Evolutionary conservation across 2,797 vertebrate genomes (phyloP).

Genomic region (Chaetodon trifasciatus): DNA sequence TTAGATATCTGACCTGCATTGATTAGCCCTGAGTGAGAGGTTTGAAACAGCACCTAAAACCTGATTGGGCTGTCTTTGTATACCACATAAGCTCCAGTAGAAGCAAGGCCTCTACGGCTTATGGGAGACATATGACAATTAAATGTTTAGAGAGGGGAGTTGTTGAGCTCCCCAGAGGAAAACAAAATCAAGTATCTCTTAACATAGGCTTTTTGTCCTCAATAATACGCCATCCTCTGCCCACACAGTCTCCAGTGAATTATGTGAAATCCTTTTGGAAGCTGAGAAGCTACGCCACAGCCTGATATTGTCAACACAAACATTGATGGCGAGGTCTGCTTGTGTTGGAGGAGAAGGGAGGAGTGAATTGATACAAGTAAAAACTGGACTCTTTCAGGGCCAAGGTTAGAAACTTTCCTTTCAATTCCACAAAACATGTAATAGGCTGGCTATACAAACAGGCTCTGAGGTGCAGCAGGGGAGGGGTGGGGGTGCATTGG

Average conservation of each 20-base stretch:
- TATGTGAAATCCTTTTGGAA: constrained; percentile 49
- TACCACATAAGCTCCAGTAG: constrained; percentile 19
- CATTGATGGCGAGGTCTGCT: constrained; percentile 29
- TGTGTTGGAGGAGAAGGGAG: constrained; percentile 25
- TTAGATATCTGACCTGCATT: constrained; percentile 61
- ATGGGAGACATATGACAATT: constrained; percentile 8
- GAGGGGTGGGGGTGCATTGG: constrained; percentile 41
- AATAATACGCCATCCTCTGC: background rate
- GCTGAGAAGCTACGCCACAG: constrained; percentile 24
- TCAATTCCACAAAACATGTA: constrained; percentile 67
- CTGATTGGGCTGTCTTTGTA: constrained; percentile 34
- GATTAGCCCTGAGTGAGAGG: constrained; percentile 61
- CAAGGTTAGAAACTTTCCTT: constrained; percentile 65
- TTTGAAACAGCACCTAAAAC: constrained; percentile 54
- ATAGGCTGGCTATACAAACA: constrained; percentile 48
- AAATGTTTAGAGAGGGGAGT: background rate
- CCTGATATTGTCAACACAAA: constrained; percentile 40
- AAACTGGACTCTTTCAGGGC: constrained; percentile 52
- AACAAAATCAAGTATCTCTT: background rate
- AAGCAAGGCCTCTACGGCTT: constrained; percentile 1
- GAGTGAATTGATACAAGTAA: constrained; percentile 63
- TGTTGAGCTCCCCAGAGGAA: constrained; percentile 7
- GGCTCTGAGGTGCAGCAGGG: constrained; percentile 52
- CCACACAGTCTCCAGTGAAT: constrained; percentile 32
- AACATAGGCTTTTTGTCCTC: background rate